Percentiles rank a stretch among this genome's conserved stretches.
Evolutionary conservation across 2,113 vertebrate genomes (phyloP).

Genomic region (Crotalus horridus): DNA sequence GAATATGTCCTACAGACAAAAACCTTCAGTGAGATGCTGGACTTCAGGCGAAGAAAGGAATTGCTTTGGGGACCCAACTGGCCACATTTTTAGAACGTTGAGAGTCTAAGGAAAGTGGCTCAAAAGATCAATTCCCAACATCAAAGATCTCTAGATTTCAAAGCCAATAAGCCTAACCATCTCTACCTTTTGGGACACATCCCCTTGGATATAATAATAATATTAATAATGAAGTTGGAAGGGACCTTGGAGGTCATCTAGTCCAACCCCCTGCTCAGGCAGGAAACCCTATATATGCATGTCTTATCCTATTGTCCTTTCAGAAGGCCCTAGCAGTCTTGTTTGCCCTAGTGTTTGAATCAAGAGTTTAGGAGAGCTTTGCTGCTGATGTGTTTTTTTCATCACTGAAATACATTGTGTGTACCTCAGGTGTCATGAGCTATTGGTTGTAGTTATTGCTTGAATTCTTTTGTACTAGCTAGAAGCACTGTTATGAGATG

Average conservation of each 20-base stretch:
- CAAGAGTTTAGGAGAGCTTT: not conserved
- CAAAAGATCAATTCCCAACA: not conserved
- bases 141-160: not conserved
- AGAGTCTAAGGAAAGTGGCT: not conserved
- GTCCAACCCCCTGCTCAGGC: too few species aligned
- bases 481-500: not conserved
- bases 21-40: not conserved
- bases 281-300: not conserved
- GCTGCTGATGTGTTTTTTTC: not conserved
- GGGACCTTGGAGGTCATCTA: too few species aligned
- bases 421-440: not conserved
- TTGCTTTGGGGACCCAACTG: not conserved
- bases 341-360: not conserved
- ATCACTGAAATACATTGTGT: not conserved
- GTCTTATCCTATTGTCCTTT: not conserved
- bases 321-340: not conserved
- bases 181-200: not conserved
- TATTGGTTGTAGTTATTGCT: not conserved
- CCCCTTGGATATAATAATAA: not conserved
- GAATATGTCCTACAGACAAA: not conserved
- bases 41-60: not conserved
- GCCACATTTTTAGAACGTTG: not conserved
- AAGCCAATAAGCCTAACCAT: not conserved
- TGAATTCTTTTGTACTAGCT: not conserved
- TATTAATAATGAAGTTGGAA: too few species aligned